Evolutionary conservation across 2,888 invertebrate species (phyloP).

Genomic region (Aporophyla nigra): DNA sequence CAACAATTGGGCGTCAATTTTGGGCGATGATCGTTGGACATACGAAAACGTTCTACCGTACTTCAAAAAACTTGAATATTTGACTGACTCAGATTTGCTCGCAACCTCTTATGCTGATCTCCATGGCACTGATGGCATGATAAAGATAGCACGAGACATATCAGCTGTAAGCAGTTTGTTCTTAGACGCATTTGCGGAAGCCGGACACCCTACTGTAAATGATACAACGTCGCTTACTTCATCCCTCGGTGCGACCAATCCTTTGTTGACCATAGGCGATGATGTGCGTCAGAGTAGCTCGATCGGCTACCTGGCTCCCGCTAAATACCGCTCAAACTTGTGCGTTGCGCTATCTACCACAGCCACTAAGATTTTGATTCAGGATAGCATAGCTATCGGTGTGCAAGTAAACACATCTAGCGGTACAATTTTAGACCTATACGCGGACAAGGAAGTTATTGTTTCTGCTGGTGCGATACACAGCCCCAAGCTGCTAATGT

Average conservation of each 20-base stretch:
- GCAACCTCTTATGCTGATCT: not conserved
- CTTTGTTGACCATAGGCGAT: slow-evolving; percentile 40
- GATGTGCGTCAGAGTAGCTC: slow-evolving; percentile 47
- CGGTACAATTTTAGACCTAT: slow-evolving; percentile 53
- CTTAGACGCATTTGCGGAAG: slow-evolving; percentile 21
- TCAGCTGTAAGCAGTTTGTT: fast-evolving
- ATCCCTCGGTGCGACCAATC: slow-evolving; percentile 19
- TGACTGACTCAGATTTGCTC: slow-evolving; percentile 64
- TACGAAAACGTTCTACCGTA: slow-evolving; percentile 67
- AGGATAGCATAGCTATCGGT: slow-evolving; percentile 69
- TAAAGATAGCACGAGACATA: slow-evolving; percentile 38
- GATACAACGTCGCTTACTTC: slow-evolving; percentile 46
- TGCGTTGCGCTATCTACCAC: slow-evolving; percentile 36
- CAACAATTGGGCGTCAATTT: slow-evolving; percentile 67
- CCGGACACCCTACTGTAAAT: slow-evolving; percentile 35
- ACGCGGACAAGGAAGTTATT: slow-evolving; percentile 71
- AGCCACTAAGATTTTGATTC: slow-evolving; percentile 54
- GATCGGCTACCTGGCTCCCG: slow-evolving; percentile 27
- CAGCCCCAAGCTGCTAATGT: slow-evolving; percentile 73
- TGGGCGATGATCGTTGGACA: slow-evolving; percentile 69
- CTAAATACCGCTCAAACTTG: slow-evolving; percentile 23
- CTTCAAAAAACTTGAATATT: slow-evolving; percentile 73
- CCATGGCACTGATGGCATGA: slow-evolving; percentile 51
- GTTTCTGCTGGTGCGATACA: slow-evolving; percentile 74
- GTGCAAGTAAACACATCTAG: slow-evolving; percentile 60